Percentiles rank a stretch among this genome's conserved stretches.
phyloP scores from a whole-genome alignment of 2,888 invertebrate genomes.

The Sthenelais limicola region DNA sequence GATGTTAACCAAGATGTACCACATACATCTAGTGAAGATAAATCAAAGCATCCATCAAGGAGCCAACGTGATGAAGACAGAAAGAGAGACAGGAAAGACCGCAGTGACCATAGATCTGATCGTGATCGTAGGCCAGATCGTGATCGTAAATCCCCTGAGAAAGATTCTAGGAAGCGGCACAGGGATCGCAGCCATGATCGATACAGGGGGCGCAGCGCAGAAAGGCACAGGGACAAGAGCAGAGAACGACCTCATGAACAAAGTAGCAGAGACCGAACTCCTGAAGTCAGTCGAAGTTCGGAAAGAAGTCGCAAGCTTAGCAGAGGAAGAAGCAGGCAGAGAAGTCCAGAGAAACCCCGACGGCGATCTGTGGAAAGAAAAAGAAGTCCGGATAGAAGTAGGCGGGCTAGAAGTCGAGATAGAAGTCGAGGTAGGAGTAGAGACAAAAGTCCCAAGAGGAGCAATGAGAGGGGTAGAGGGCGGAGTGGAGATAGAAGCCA shows the following conservation, averaged over 20 bases:
- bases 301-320: slow-evolving; percentile 2
- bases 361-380: not conserved
- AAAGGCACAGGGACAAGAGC: not conserved
- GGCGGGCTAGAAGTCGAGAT: slow-evolving; percentile 2
- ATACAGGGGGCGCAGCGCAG: not conserved
- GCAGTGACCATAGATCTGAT: not conserved
- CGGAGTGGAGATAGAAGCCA: not conserved
- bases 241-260: not conserved
- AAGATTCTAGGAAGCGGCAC: not conserved
- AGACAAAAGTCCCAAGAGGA: not conserved
- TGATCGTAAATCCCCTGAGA: not conserved
- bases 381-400: slow-evolving; percentile 1
- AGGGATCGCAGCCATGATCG: slow-evolving; percentile 4
- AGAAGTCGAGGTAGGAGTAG: slow-evolving; percentile 2
- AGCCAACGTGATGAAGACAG: not conserved
- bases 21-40: too few species aligned
- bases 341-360: not conserved
- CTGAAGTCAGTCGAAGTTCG: slow-evolving; percentile 13
- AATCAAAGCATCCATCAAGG: too few species aligned
- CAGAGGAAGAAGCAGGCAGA: slow-evolving; percentile 1
- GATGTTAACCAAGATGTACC: too few species aligned
- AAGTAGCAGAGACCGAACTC: too few species aligned
- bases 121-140: not conserved
- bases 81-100: slow-evolving; percentile 17
- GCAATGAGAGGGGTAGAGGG: not conserved